Evolutionary conservation across 2,888 invertebrate species (phyloP).

Genomic region (Pseudoips prasinana): DNA sequence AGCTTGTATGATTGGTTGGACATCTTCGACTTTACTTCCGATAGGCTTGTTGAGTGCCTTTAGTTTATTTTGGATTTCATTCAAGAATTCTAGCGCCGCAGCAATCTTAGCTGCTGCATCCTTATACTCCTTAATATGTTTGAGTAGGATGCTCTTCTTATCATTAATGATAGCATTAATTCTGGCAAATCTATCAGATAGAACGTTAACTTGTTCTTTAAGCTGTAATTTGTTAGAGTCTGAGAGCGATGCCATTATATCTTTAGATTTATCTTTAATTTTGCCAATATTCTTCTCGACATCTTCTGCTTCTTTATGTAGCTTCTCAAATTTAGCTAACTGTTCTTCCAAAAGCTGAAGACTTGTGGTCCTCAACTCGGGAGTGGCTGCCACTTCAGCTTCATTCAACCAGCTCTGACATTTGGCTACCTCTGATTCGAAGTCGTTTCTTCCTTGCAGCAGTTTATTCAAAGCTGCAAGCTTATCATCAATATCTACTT

Average conservation of each 20-base stretch:
- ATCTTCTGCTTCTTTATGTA: conserved; percentile 87
- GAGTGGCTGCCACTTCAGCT: conserved; percentile 92
- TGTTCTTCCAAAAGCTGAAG: conserved; percentile 93
- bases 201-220: conserved; percentile 88
- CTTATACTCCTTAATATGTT: conserved; percentile 90
- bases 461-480: conserved; percentile 87
- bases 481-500: conserved; percentile 88
- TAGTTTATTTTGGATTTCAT: conserved; percentile 91
- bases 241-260: conserved; percentile 89
- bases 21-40: conserved; percentile 93
- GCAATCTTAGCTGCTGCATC: conserved; percentile 90
- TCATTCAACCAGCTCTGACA: conserved; percentile 95
- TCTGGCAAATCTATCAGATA: conserved; percentile 90
- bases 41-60: conserved; percentile 92
- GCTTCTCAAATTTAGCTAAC: conserved; percentile 90
- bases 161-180: conserved; percentile 89
- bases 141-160: conserved; percentile 86
- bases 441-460: conserved; percentile 88
- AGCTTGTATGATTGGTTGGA: conserved; percentile 89
- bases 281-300: conserved; percentile 88
- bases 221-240: conserved; percentile 93
- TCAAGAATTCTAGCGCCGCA: conserved; percentile 90
- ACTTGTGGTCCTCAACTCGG: conserved; percentile 90
- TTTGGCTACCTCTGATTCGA: conserved; percentile 90
- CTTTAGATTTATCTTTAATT: conserved; percentile 90